Base-by-base conservation (phyloP, 2,888 invertebrate genomes). In the Callimorpha dominula region DNA sequence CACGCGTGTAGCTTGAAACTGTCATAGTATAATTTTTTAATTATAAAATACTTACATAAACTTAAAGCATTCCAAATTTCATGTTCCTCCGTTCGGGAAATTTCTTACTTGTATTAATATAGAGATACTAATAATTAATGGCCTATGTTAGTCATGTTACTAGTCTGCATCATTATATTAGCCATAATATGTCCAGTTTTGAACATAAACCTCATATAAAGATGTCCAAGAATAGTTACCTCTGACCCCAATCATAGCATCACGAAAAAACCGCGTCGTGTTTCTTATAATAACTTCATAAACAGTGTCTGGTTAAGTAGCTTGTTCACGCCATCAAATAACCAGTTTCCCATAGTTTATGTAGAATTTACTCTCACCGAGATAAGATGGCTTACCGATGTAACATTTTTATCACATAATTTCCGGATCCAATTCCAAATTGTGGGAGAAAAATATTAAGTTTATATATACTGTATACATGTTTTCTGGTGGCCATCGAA, bases 401-500 rank as follows among this genome's bases (percentile, higher is more conserved):
- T 71, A 52, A 70, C 52, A 64, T 65, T 66, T 69, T 73, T 71
- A 68, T 68, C 68, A 60, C 65, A 49, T 62, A 65, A 67, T 70
- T 74, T 74, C 68, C 68, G 68, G 74, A 74, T 74, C 68, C 74
- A 74, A 71, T 71, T 74, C 46, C 43, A 50, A 68, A 71, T 31
- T 68, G 60, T 65, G 65, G 46, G 62, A 65, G 65, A 71, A 70
- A 54, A 57, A 70, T 70, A 57, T 64, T 40, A 40, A 49, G 11
- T 8, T 20, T 52, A 50, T 52, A 17, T 40, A 7, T 15, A 11
- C 4, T 9, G n/a, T 52, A 52, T 65, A 52, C 40, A 12, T 43
- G 52, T 9, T 17, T 46, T 46, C 14, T 62, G n/a, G 11, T 62
- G 50, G 6, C 31, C 20, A 11, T 20, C 54, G n/a, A 6, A 60